Conservation (phyloP, 2,113 vertebrate genomes). For the Nothobranchius furzeri region DNA sequence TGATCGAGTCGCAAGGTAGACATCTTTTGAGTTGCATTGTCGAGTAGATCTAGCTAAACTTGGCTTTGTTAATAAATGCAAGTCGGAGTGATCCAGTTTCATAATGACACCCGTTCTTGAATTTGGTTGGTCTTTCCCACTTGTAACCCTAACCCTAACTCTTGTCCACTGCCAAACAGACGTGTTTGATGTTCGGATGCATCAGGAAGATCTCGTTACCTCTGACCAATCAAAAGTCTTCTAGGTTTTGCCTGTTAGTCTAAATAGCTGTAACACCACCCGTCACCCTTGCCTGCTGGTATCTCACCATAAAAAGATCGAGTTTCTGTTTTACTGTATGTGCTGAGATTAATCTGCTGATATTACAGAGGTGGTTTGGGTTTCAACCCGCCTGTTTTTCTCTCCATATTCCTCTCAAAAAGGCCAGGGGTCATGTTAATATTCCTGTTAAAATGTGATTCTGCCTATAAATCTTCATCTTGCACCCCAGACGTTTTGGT, state of each 20-base stretch:
- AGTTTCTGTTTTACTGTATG: slow-evolving; percentile 64
- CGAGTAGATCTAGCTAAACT: slow-evolving; percentile 45
- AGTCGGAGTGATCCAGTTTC: slow-evolving; percentile 55
- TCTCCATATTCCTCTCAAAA: slow-evolving; percentile 26
- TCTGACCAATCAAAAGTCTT: slow-evolving; percentile 58
- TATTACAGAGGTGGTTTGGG: slow-evolving; percentile 52
- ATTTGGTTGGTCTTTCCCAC: slow-evolving; percentile 31
- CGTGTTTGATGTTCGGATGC: slow-evolving; percentile 58
- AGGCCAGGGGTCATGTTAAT: slow-evolving; percentile 51
- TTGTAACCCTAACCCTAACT: slow-evolving; percentile 5
- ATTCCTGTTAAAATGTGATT: slow-evolving; percentile 33
- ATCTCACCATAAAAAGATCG: slow-evolving; percentile 55
- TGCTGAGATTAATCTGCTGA: slow-evolving; percentile 60
- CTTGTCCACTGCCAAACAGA: slow-evolving; percentile 65
- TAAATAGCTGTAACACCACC: slow-evolving; percentile 52
- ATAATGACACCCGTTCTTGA: slow-evolving; percentile 66
- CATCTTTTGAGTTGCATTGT: slow-evolving; percentile 46
- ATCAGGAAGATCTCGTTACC: slow-evolving; percentile 47
- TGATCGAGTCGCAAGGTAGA: slow-evolving; percentile 13
- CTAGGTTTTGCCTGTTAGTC: slow-evolving; percentile 46
- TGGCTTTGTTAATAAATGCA: slow-evolving; percentile 57
- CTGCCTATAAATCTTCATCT: slow-evolving; percentile 40
- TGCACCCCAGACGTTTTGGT: slow-evolving; percentile 11
- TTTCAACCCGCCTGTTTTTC: slow-evolving; percentile 54
- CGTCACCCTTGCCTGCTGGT: slow-evolving; percentile 43